A percentile compares a stretch with the other conserved stretches of the same genome.
Evolutionary conservation across 2,888 invertebrate genomes (phyloP).

Genomic region (Cinara cedri): DNA sequence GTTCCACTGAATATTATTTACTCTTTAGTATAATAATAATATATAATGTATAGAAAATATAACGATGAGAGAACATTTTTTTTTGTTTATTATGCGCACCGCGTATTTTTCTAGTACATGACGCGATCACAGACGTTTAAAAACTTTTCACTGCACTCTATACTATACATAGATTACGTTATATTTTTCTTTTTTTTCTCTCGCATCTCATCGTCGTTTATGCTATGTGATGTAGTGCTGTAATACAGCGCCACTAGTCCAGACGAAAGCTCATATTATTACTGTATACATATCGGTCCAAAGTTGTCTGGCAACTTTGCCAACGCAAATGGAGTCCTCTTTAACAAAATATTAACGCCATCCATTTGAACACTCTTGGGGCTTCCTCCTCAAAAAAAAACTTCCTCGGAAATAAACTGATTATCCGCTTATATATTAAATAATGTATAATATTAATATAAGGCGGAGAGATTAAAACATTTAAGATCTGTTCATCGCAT

Average conservation of each 20-base stretch:
- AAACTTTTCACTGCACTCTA: slow-evolving; percentile 29
- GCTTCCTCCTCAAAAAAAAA: background rate
- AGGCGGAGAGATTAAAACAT: no score
- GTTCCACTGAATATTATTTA: no score
- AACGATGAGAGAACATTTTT: background rate
- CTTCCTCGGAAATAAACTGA: background rate
- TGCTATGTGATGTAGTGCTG: slow-evolving; percentile 28
- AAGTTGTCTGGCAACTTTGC: slow-evolving; percentile 39
- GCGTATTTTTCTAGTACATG: slow-evolving; percentile 47
- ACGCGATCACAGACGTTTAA: slow-evolving; percentile 43
- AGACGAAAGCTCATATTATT: slow-evolving; percentile 38
- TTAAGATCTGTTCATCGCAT: no score
- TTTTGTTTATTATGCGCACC: slow-evolving; percentile 38
- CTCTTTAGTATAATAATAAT: no score
- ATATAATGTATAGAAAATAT: no score
- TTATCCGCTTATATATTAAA: no score
- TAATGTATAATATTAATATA: no score
- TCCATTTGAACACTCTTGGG: background rate
- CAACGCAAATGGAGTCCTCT: slow-evolving; percentile 31
- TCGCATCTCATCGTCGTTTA: background rate
- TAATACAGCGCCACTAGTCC: background rate
- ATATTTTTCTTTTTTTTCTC: background rate
- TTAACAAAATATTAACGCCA: slow-evolving; percentile 13
- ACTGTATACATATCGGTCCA: background rate
- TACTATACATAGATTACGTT: slow-evolving; percentile 20